Percentiles rank a stretch among this genome's conserved stretches.
Conservation (phyloP, 1,140 invertebrate genomes). For the Orchestia grillus region DNA sequence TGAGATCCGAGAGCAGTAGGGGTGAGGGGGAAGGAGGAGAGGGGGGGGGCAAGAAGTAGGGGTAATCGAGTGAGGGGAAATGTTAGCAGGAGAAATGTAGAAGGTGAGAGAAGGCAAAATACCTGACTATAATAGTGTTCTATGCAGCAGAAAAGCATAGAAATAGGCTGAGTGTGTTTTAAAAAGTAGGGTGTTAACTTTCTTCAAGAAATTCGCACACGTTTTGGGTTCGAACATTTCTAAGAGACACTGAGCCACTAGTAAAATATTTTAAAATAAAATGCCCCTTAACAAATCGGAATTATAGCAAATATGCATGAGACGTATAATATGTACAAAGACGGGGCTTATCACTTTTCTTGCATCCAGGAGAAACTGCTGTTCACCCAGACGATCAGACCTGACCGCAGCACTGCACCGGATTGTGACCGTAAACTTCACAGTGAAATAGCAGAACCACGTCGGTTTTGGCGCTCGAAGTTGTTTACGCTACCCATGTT, state of each 20-base stretch:
- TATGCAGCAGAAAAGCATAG: neutral
- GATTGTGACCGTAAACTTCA: too few species aligned
- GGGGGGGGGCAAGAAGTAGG: neutral
- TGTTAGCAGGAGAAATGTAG: neutral
- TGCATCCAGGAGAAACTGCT: too few species aligned
- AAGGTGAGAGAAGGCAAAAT: neutral
- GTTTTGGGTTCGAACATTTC: neutral
- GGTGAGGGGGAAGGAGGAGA: neutral
- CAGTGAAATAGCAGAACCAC: too few species aligned
- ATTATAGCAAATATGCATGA: too few species aligned
- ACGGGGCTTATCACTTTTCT: neutral
- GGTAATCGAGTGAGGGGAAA: neutral
- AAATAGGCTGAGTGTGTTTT: neutral
- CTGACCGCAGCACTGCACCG: too few species aligned
- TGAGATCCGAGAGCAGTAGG: neutral
- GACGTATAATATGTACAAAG: too few species aligned
- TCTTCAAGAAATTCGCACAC: neutral
- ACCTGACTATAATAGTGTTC: neutral
- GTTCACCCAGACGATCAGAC: too few species aligned
- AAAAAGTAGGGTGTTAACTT: neutral
- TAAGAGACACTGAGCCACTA: neutral
- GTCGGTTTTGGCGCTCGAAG: too few species aligned
- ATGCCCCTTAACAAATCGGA: neutral
- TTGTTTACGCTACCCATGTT: too few species aligned
- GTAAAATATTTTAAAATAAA: neutral